phyloP scores from a whole-genome alignment of 2,797 vertebrate species.

The Poecilia picta region DNA sequence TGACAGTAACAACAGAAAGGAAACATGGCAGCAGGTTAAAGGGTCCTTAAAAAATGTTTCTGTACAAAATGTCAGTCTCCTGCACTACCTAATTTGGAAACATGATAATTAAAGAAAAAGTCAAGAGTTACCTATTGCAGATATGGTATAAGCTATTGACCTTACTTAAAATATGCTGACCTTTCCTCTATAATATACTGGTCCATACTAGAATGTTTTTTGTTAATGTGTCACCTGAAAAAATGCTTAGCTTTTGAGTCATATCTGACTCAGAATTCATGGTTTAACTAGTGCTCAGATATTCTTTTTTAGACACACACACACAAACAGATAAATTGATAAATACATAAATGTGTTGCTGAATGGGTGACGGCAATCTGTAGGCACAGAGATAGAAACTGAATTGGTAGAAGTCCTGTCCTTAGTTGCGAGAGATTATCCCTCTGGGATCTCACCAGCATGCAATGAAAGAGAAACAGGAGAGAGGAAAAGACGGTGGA shows the following conservation, averaged over 20 bases:
- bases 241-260: background rate
- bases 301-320: background rate
- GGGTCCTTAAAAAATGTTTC: background rate
- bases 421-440: slow-evolving; percentile 30
- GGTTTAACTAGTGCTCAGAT: background rate
- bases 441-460: slow-evolving; percentile 41
- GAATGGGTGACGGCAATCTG: slow-evolving; percentile 14
- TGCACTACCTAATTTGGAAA: background rate
- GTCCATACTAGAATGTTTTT: background rate
- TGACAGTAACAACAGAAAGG: background rate
- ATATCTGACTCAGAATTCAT: background rate
- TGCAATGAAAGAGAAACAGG: slow-evolving; percentile 31
- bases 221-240: background rate
- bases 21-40: background rate
- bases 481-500: slow-evolving; percentile 41
- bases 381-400: slow-evolving; percentile 16
- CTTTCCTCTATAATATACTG: background rate
- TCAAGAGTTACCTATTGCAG: background rate
- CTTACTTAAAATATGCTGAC: background rate
- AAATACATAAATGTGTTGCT: background rate
- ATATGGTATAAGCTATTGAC: background rate
- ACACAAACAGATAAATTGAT: background rate
- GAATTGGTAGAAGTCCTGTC: slow-evolving; percentile 36
- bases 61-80: background rate
- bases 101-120: background rate